Base-by-base conservation (phyloP, 2,797 vertebrate species). In the Alfaro cultratus region DNA sequence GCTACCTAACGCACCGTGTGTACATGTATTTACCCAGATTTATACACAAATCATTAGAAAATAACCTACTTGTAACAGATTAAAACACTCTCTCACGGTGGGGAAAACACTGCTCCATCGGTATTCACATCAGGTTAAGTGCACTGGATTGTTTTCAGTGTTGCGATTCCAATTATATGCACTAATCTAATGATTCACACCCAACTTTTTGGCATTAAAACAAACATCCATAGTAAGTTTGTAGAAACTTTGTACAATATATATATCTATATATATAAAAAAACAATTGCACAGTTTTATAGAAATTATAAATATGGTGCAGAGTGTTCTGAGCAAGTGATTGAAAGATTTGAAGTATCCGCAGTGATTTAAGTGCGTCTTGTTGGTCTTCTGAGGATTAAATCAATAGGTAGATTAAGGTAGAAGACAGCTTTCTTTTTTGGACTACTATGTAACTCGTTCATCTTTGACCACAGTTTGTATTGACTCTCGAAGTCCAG, bases 291-390 rank as follows among this genome's bases (percentile, higher is more conserved):
- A 94, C 93, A 91, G 86, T 87, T 93, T 90, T 39, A 60, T 46
- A 93, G 92, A 93, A 88, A 92, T 89, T 90, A 80, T 80, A 87
- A 89, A 76, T 62, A 77, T 46, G 80, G 68, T 81, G 91, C 76
- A 84, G 83, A 77, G 85, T 85, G 79, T 79, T 87, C 75, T 76
- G 87, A 90, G 88, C 31, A 80, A 79, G 88, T 86, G 88, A 91
- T 86, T 84, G 82, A 78, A 85, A 86, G 49, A 78, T 12, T 23
- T 68, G 64, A 67, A 67, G 9, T 18, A 39, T 84, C 78, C 49
- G 83, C 88, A 88, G 43, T 68, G 57, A 79, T 84, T 83, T 93
- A 96, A 96, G 95, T 96, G 95, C 95, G 85, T 95, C 87, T 82
- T 81, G 87, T 93, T 87, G 87, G 84, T 86, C 88, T 91, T 90